Evolutionary conservation across 2,797 vertebrate genomes (phyloP).

Genomic region (Syncerus caffer): DNA sequence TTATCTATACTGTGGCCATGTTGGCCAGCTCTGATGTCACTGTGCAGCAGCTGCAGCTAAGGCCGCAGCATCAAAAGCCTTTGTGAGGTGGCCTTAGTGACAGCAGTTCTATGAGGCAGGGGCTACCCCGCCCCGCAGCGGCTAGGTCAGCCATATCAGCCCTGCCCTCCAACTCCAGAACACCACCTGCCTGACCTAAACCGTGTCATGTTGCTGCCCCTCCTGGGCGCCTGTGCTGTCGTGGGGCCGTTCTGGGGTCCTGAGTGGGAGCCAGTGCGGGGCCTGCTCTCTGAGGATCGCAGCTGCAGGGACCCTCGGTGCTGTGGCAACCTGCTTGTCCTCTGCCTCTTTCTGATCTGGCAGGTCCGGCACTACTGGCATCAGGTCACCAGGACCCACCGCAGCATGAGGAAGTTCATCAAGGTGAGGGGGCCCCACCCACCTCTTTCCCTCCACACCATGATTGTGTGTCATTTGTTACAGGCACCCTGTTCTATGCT

Average conservation of each 20-base stretch:
- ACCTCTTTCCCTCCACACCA: neutral
- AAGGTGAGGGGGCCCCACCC: slow-evolving; percentile 40
- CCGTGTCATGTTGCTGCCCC: slow-evolving; percentile 52
- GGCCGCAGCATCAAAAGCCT: neutral
- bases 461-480: neutral
- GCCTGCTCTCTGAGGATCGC: slow-evolving; percentile 12
- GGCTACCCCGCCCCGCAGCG: neutral
- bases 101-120: neutral
- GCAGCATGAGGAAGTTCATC: slow-evolving; percentile 5
- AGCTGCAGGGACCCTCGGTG: slow-evolving; percentile 63
- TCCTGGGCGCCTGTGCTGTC: slow-evolving; percentile 58
- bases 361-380: slow-evolving; percentile 50
- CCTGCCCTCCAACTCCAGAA: neutral
- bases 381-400: neutral
- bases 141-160: neutral
- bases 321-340: slow-evolving; percentile 61
- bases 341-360: slow-evolving; percentile 71
- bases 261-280: slow-evolving; percentile 63
- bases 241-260: slow-evolving; percentile 60
- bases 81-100: slow-evolving; percentile 65
- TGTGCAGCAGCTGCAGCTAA: neutral
- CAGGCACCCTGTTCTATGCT: neutral
- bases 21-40: neutral
- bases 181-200: slow-evolving; percentile 29
- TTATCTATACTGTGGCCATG: neutral